Conservation (phyloP, 2,797 vertebrate species). For the Crocidura indochinensis region DNA sequence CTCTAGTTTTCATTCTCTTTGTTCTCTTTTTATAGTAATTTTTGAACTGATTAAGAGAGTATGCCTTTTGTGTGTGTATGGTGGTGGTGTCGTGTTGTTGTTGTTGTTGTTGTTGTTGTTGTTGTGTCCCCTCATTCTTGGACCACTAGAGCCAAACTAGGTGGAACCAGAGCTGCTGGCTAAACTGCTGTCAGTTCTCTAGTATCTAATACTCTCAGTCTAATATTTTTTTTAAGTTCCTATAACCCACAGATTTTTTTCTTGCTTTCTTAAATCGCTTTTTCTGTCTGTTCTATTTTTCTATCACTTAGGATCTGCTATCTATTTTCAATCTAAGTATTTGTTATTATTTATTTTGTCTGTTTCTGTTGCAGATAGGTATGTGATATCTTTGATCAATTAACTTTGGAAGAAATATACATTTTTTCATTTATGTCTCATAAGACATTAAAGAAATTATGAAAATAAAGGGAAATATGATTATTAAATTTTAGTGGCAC, state of each 20-base stretch:
- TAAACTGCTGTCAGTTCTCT: conserved; percentile 17
- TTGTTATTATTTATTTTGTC: conserved; percentile 12
- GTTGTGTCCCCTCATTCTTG: neutral
- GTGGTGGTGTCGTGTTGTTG: neutral
- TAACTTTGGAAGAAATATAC: conserved; percentile 13
- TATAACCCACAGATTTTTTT: neutral
- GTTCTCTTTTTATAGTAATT: neutral
- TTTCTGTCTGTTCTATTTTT: neutral
- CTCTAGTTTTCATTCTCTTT: too few relatives aligned
- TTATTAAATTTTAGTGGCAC: too few relatives aligned
- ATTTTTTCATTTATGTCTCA: conserved; percentile 36
- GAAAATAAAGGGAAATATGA: neutral
- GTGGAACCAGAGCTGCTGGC: neutral
- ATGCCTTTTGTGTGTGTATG: neutral
- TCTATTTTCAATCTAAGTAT: conserved; percentile 8
- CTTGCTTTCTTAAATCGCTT: neutral
- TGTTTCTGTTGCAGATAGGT: neutral
- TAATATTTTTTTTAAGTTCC: neutral
- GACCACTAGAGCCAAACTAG: neutral
- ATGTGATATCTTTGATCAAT: neutral
- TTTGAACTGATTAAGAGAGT: neutral
- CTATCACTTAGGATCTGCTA: neutral
- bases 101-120: neutral
- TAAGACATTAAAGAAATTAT: conserved; percentile 10
- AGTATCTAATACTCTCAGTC: neutral